Base-by-base conservation (phyloP, 2,888 invertebrate species). In the Pristionchus entomophagus region DNA sequence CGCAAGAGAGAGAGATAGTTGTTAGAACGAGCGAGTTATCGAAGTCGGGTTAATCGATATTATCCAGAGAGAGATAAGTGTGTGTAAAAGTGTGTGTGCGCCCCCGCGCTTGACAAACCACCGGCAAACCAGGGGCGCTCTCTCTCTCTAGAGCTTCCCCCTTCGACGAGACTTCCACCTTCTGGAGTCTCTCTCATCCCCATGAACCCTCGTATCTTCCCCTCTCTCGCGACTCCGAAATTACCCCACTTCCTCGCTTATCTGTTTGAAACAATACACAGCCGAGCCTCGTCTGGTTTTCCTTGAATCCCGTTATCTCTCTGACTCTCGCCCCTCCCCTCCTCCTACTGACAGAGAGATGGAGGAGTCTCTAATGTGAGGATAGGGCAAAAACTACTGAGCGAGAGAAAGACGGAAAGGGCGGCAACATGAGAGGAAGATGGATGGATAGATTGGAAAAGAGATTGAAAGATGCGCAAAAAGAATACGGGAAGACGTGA, bases 131-230 rank as follows among this genome's bases (percentile, higher is more conserved):
- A 62, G 62, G 62, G n/a, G 80, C n/a, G 80, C 49, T n/a, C 80
- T 80, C 53, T 10, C 32, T 19, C 38, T 5, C 69, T 38, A 35
- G 69, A 69, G 22, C 4, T 38, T 12, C 8, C 41, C 14, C 17
- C 35, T 10, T 35, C 45, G 45, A 45, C 45, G 45, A 45, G 45
- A 45, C 45, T 14, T 45, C 6, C 45, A 10, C 45, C 6, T 10
- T 45, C 45, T 45, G 45, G 8, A 45, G 3, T 22, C 73, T 84
- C 86, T 84, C 85, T 78, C 86, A 41, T 69, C 80, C 65, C 69
- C 56, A 78, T 56, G 77, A 86, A 87, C 86, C 87, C 86, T 87
- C 84, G 82, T 86, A 10, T 45, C 51, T 69, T 35, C 53, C 53
- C 19, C 73, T n/a, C 35, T 12, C 69, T 41, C 35, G 14, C 22